Evolutionary conservation across 2,797 vertebrate genomes (phyloP), one percentile per base, ranked within the genome.

Genomic region (Pangasius larnaudii): DNA sequence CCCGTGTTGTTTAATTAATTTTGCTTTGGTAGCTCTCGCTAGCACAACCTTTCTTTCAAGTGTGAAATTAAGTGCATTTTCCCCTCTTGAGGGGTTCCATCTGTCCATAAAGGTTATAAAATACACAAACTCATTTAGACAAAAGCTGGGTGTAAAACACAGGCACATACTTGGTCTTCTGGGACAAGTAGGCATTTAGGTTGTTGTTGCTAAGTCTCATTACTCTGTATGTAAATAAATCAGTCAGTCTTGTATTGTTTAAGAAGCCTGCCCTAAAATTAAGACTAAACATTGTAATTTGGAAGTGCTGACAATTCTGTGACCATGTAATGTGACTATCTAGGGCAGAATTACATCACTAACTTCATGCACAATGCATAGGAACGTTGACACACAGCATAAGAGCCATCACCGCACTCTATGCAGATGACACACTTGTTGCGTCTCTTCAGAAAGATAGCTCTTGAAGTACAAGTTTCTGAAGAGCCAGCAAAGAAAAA

Each of bases 1-100:
- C n/a, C 89, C 58, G 58, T 27, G 36, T 85, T 85, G 61, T 85
- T 89, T 85, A 58, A 88, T 63, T 84, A 79, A 79, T 78, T 63
- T 72, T 75, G 84, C 82, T 69, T 80, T 63, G 67, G 63, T 89
- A 72, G 85, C 56, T 86, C 69, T 72, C 58, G 16, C 83, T 75
- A 81, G 59, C 71, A 27, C 65, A 84, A 87, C 56, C 49, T 51
- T 82, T 69, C 78, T 59, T 82, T 88, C n/a, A 46, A 88, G 79
- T 85, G 61, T 78, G 71, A 87, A 85, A 87, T 65, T 58, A 85
- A 72, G 83, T 59, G 85, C 58, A 84, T 33, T 69, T 85, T 69
- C 19, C 10, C 22, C 82, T 84, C 27, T 77, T 67, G 58, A 49
- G 53, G n/a, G 39, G 0, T 53, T 82, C 65, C 67, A 59, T 75